These are phyloP conservation scores for Boleophthalmus pectinirostris DNA, from an alignment of 2,113 vertebrate genomes.

Conservation along the genomic window DNA sequence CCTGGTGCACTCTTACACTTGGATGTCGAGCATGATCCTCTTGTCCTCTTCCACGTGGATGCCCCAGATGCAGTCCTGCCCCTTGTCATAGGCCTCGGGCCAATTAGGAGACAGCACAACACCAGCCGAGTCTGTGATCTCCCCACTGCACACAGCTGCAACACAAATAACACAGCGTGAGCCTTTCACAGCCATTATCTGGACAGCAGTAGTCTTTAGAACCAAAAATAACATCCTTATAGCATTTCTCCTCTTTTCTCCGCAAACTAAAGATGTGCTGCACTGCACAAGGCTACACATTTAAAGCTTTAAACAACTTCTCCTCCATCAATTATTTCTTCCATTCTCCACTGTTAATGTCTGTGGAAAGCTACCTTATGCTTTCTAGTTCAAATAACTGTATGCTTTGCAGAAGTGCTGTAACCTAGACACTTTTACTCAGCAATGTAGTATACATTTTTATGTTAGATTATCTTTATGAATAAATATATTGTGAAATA, in stretches of 20 bases:
- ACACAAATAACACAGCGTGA: conserved; percentile 42
- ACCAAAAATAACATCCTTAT: conserved; percentile 12
- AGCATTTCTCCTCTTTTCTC: not conserved
- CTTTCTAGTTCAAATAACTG: not conserved
- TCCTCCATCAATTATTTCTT: not conserved
- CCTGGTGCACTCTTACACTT: conserved; percentile 84
- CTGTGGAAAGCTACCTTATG: not conserved
- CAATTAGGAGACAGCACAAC: conserved; percentile 97
- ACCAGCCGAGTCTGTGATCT: conserved; percentile 89
- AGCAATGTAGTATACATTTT: not conserved
- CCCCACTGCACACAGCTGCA: conserved; percentile 95
- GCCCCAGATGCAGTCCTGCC: conserved; percentile 99
- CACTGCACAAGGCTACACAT: not conserved
- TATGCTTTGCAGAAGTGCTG: not conserved
- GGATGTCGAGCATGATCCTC: conserved; percentile 93
- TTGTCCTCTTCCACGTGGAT: conserved; percentile 98
- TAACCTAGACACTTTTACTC: not conserved
- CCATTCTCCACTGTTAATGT: not conserved
- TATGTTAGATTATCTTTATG: not conserved
- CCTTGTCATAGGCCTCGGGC: conserved; percentile 93
- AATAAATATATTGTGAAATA: not conserved
- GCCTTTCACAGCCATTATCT: conserved; percentile 14
- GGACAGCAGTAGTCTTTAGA: conserved; percentile 11
- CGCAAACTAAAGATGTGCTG: not conserved
- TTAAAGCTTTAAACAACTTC: not conserved